Evolutionary conservation across 2,113 vertebrate genomes (phyloP).

Genomic region (Cyprinodon brontotheroides): DNA sequence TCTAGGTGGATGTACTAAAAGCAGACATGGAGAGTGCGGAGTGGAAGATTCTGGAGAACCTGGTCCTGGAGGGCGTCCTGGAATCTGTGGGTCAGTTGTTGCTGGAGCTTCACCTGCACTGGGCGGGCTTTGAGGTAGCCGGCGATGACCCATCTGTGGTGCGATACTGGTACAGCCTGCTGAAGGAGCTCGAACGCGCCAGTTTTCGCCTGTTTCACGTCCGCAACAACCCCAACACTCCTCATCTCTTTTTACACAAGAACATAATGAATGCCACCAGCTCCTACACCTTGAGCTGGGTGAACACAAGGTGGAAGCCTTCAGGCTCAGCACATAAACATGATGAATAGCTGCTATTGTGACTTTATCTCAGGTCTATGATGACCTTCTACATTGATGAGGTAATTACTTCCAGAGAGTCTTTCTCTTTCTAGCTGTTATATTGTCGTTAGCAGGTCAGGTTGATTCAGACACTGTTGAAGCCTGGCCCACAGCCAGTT

Average conservation of each 20-base stretch:
- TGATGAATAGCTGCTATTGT: background rate
- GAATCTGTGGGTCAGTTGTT: slow-evolving; percentile 90
- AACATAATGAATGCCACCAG: slow-evolving; percentile 91
- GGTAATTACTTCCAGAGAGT: slow-evolving; percentile 39
- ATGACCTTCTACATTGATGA: slow-evolving; percentile 27
- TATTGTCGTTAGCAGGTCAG: slow-evolving; percentile 52
- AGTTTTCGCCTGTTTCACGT: slow-evolving; percentile 90
- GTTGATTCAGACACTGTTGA: slow-evolving; percentile 26
- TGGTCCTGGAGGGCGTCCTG: slow-evolving; percentile 89
- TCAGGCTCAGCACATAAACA: slow-evolving; percentile 6
- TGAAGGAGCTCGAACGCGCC: slow-evolving; percentile 88
- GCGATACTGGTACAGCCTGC: slow-evolving; percentile 94
- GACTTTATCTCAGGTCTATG: slow-evolving; percentile 3
- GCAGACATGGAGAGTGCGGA: slow-evolving; percentile 94
- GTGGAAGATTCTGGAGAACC: slow-evolving; percentile 97
- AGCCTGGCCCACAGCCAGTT: slow-evolving; percentile 17
- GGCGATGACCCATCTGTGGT: slow-evolving; percentile 90
- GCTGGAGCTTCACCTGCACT: slow-evolving; percentile 92
- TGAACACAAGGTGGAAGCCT: slow-evolving; percentile 88
- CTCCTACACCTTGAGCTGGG: slow-evolving; percentile 90
- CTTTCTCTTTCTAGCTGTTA: slow-evolving; percentile 36
- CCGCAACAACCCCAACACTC: slow-evolving; percentile 84
- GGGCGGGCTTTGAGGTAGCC: slow-evolving; percentile 94
- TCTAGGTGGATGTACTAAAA: slow-evolving; percentile 92
- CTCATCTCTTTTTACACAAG: slow-evolving; percentile 88